These are phyloP conservation scores for Sphenopsis melanotis DNA, from an alignment of 2,797 vertebrate species.

Conservation along the genomic window DNA sequence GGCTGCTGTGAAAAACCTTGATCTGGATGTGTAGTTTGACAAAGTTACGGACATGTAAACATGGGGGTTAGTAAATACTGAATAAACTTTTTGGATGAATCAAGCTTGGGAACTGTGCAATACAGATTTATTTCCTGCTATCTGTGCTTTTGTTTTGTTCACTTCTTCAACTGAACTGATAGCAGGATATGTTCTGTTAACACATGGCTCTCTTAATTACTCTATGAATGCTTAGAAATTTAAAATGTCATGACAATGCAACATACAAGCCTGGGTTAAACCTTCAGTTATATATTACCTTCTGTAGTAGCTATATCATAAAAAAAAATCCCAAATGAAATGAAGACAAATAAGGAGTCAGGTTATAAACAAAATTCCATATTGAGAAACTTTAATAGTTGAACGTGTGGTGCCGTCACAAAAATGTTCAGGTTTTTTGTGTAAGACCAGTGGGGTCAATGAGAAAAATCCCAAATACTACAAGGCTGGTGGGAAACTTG, in stretches of 20 bases:
- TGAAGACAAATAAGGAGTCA: not conserved
- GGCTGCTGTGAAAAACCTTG: not conserved
- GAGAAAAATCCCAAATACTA: not conserved
- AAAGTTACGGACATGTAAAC: not conserved
- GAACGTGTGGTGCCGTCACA: rapidly evolving
- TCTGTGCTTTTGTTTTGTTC: not conserved
- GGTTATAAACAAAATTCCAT: not conserved
- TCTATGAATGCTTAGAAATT: not conserved
- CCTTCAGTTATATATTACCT: not conserved
- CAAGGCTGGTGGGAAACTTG: not conserved
- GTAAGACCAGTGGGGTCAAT: not conserved
- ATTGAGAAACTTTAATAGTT: not conserved
- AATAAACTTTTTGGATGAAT: not conserved
- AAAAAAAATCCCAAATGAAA: not conserved
- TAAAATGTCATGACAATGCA: not conserved
- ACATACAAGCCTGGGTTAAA: not conserved
- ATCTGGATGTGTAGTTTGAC: rapidly evolving
- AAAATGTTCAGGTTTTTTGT: not conserved
- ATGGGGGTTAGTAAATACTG: not conserved
- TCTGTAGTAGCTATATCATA: not conserved
- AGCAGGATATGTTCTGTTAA: not conserved
- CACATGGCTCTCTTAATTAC: rapidly evolving
- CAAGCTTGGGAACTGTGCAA: not conserved
- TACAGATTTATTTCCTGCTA: not conserved
- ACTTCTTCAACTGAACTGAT: not conserved